Evolutionary conservation across 2,797 vertebrate genomes (phyloP), one percentile per base, ranked within the genome.

Genomic region (Crypturellus tataupa): DNA sequence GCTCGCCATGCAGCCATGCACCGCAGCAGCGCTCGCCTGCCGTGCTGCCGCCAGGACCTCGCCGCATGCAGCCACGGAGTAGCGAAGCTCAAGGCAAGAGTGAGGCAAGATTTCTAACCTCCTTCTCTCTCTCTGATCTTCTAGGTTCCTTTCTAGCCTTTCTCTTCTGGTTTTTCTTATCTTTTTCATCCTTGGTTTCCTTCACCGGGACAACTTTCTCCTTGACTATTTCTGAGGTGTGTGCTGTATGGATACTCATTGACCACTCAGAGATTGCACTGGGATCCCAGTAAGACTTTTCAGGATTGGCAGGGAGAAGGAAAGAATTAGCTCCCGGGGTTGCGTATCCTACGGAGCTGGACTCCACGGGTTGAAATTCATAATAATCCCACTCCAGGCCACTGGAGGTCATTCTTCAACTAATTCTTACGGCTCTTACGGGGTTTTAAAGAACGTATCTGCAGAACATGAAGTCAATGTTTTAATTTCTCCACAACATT

Each of bases 341-440:
- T 86, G 96, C 92, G 76, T 98, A 98, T 93, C 97, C 96, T 96
- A 97, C 95, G 97, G 97, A 98, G 96, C 97, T 97, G 95, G 96
- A 95, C 94, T 97, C 97, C 97, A 97, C 88, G 14, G 98, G 98
- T 77, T 98, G 98, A 95, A 98, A 98, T 95, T 98, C 98, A 97
- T 98, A 97, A 98, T 98, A 98, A 98, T 99, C 98, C 98, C 98
- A 98, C 95, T 98, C 98, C 95, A 98, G 97, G 97, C 98, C 98
- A 98, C 98, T 98, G 97, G 98, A 98, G 97, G 98, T 98, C 98
- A 99, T 98, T 97, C 97, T 97, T 97, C 97, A 97, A 96, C 97
- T 97, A 97, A 96, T 96, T 95, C 94, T 97, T 94, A 96, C 19
- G 75, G 89, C 77, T 96, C 90, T 96, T 94, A 92, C 71, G 0